phyloP scores from a whole-genome alignment of 2,888 invertebrate species.

The Diadegma fenestrale region DNA sequence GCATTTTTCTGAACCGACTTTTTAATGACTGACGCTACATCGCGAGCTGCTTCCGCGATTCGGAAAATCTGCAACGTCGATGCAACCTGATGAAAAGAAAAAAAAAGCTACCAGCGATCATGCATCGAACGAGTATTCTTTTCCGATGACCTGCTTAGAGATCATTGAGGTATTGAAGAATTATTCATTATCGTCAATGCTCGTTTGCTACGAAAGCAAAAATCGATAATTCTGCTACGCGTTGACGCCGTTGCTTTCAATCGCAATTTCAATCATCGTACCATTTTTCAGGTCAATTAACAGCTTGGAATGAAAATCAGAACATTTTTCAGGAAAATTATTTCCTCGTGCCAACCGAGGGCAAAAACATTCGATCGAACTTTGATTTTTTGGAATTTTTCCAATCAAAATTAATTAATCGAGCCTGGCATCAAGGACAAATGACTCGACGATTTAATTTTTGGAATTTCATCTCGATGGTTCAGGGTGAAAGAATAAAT shows the following conservation, averaged over 20 bases:
- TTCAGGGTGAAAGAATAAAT: background rate
- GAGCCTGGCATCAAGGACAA: background rate
- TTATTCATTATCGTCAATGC: background rate
- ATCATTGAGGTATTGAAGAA: background rate
- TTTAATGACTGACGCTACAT: background rate
- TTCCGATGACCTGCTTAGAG: background rate
- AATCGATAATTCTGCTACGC: background rate
- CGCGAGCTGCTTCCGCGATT: background rate
- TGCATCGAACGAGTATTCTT: background rate
- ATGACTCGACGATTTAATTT: background rate
- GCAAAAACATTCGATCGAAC: background rate
- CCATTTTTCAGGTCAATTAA: background rate
- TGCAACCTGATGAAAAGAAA: background rate
- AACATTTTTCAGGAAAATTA: background rate
- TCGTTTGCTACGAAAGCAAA: background rate
- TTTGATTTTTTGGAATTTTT: background rate
- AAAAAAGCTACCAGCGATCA: background rate
- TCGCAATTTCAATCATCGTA: background rate
- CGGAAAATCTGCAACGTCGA: background rate
- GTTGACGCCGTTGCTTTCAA: background rate
- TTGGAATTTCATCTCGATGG: background rate
- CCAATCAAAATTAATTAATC: background rate
- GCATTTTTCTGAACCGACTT: conserved; percentile 2
- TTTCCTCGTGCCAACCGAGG: background rate
- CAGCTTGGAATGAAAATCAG: background rate